Conservation (phyloP, 2,113 vertebrate species). For the Numenius arquata region DNA sequence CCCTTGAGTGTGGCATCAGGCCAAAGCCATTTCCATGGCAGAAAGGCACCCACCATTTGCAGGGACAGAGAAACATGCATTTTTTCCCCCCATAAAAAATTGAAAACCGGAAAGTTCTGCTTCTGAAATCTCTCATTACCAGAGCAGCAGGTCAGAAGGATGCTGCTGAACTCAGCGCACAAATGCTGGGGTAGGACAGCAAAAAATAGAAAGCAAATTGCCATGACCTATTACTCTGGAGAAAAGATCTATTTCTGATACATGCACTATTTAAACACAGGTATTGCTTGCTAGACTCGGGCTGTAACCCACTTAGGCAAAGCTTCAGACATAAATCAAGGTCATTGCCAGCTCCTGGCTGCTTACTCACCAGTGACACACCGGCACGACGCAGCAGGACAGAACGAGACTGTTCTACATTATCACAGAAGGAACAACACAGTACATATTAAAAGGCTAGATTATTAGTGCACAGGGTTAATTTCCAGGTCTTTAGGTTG, state of each 20-base stretch:
- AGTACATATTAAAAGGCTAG: background rate
- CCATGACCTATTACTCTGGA: background rate
- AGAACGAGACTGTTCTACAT: background rate
- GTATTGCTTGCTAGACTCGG: background rate
- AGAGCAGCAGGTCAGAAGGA: background rate
- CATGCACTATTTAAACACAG: background rate
- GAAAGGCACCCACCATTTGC: background rate
- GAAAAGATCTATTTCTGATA: background rate
- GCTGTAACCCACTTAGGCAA: constrained; percentile 33
- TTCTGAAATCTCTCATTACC: background rate
- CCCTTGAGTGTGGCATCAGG: background rate
- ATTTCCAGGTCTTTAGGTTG: background rate
- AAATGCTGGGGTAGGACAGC: background rate
- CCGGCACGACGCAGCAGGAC: background rate
- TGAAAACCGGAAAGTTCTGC: background rate
- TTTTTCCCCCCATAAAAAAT: background rate
- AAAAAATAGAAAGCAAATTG: background rate
- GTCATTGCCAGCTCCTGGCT: constrained; percentile 30
- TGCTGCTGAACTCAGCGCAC: background rate
- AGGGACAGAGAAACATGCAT: background rate
- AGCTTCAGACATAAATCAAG: constrained; percentile 25
- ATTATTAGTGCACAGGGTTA: background rate
- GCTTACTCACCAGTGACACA: background rate
- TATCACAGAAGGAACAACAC: background rate
- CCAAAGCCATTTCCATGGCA: background rate